phyloP scores from a whole-genome alignment of 1,140 invertebrate species.

The Bombus superbus region DNA sequence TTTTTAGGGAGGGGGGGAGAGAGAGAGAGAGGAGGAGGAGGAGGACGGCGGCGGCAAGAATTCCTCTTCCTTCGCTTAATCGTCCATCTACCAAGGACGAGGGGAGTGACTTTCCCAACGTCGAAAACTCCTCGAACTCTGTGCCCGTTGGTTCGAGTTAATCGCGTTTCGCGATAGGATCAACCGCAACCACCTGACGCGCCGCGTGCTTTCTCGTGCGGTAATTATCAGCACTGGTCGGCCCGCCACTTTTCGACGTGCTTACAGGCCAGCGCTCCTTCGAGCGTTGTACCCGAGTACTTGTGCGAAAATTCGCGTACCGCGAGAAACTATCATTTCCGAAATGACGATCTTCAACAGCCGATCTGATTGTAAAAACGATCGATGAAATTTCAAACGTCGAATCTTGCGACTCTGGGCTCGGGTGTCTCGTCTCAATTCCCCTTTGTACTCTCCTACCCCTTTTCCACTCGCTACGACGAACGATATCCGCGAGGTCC shows the following conservation, averaged over 20 bases:
- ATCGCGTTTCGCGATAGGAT: conserved; percentile 49
- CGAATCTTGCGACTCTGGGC: too few relatives aligned
- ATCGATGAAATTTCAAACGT: too few relatives aligned
- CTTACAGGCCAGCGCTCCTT: background rate
- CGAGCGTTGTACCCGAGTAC: rapidly evolving
- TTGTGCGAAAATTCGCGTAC: background rate
- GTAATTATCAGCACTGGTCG: conserved; percentile 26
- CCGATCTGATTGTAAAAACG: too few relatives aligned
- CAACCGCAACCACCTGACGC: conserved; percentile 46
- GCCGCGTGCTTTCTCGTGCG: conserved; percentile 22
- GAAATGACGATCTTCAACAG: background rate
- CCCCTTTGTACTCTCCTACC: background rate
- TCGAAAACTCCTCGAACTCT: conserved; percentile 21
- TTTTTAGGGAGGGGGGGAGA: too few relatives aligned
- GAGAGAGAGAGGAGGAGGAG: background rate
- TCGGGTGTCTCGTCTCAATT: background rate
- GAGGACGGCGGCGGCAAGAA: background rate
- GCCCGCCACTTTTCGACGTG: background rate
- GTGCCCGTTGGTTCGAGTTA: background rate
- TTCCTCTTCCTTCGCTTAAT: background rate
- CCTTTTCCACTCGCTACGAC: background rate
- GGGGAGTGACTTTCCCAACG: background rate
- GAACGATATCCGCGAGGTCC: background rate
- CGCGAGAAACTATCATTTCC: background rate
- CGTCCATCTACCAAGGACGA: conserved; percentile 1